A percentile compares a stretch with the other conserved stretches of the same genome.
These are phyloP conservation scores for Sisor rabdophorus DNA, from an alignment of 2,113 vertebrate genomes.

Conservation along the genomic window DNA sequence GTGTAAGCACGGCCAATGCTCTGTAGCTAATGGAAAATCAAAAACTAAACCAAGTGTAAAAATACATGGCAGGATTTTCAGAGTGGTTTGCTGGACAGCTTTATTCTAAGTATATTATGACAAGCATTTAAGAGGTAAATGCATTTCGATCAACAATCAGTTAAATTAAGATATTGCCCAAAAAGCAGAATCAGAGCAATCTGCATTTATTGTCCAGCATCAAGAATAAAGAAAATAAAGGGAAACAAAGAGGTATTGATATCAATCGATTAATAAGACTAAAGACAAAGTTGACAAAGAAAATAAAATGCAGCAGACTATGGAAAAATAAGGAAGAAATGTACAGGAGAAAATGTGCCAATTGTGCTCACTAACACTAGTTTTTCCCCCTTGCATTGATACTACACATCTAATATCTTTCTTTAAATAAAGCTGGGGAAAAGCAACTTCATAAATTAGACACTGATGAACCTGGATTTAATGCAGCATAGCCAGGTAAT, in stretches of 20 bases:
- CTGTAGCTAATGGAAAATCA: neutral
- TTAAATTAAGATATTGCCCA: neutral
- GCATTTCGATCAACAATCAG: neutral
- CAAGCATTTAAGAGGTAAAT: neutral
- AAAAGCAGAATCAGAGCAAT: neutral
- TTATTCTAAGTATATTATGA: neutral
- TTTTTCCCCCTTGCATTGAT: neutral
- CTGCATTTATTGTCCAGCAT: neutral
- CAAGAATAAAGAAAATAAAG: constrained; percentile 7
- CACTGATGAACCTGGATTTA: neutral
- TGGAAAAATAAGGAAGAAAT: neutral
- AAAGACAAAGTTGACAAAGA: neutral
- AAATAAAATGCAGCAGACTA: too few relatives aligned
- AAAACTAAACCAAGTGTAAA: neutral
- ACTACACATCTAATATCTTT: neutral
- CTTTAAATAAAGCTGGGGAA: neutral
- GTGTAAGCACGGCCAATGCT: neutral
- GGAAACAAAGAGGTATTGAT: neutral
- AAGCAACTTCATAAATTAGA: neutral
- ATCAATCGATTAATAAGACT: neutral
- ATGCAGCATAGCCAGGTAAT: neutral
- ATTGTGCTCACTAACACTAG: neutral
- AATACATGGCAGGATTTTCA: neutral
- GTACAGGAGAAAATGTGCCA: constrained; percentile 1
- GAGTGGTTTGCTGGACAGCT: neutral